Base-by-base conservation (phyloP, 2,888 invertebrate species). In the Dicyrtoma fusca region DNA sequence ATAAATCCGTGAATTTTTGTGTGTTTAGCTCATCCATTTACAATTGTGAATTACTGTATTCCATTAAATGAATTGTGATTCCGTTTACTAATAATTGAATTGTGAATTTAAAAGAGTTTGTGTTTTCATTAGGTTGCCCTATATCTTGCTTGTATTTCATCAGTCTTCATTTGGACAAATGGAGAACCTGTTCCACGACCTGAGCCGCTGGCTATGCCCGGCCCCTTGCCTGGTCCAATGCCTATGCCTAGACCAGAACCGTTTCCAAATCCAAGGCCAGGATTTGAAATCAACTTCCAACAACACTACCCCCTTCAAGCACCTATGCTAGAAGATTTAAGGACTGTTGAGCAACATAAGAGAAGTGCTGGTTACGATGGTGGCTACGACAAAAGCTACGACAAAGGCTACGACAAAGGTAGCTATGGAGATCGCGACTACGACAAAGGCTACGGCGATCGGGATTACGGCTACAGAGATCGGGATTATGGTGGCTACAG, bases 291-390 rank as follows among this genome's bases (percentile, higher is more conserved):
- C 49, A n/a, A n/a, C n/a, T 63, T 47, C 63, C 10, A 10, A 4
- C 14, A 47, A 34, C 8, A 34, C 34, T 34, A 34, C 34, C 34
- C 34, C 8, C 34, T 34, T 34, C 23, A 11, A 63, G 47, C n/a
- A n/a, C 44, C 13, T 23, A n/a, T 51, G 14, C 51, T 19, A 8
- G 65, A 51, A 25, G 49, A 47, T 1, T 11, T 6, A 42, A 14
- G 23, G n/a, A 14, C 64, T 26, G 6, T 13, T 26, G 26, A 49
- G 1, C 17, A 26, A 14, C 51, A 65, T n/a, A 65, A 65, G 19
- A 4, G 65, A 26, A 65, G 26, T 51, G 63, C 63, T 44, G 63
- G 23, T 44, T 62, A 62, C 23, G 59, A 25, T n/a, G 57, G 68
- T 19, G 34, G 44, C 42, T n/a, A 44, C 19, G 25, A 13, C 23